Evolutionary conservation across 2,797 vertebrate species (phyloP).

Genomic region (Luscinia megarhynchos): DNA sequence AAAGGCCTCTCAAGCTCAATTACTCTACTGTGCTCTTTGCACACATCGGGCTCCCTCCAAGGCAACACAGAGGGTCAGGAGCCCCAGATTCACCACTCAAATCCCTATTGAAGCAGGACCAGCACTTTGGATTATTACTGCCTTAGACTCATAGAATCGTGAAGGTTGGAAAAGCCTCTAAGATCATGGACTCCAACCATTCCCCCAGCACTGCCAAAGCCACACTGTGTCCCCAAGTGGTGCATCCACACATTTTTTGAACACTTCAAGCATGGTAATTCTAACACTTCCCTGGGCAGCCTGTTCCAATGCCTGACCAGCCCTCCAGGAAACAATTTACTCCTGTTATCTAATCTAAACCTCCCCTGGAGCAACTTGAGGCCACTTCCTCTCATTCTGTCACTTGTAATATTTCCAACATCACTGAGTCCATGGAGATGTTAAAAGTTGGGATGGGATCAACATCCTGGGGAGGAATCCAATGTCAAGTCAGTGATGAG

Average conservation of each 20-base stretch:
- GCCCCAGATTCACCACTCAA: not conserved
- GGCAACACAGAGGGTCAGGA: not conserved
- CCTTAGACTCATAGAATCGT: not conserved
- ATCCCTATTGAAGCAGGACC: not conserved
- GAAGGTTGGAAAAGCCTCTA: not conserved
- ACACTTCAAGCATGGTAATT: not conserved
- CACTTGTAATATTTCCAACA: not conserved
- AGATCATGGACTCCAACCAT: not conserved
- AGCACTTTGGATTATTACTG: not conserved
- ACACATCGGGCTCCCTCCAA: accelerated
- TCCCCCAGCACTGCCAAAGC: not conserved
- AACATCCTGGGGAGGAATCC: not conserved
- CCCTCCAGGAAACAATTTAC: not conserved
- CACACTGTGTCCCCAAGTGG: accelerated
- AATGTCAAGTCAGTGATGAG: not conserved
- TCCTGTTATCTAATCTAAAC: not conserved
- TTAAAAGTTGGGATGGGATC: not conserved
- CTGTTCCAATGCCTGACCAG: not conserved
- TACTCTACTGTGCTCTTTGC: not conserved
- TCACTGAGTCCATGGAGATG: not conserved
- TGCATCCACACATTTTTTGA: not conserved
- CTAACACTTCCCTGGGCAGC: not conserved
- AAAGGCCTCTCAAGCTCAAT: slow-evolving; percentile 1
- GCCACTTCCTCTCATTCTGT: not conserved
- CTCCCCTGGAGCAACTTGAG: not conserved